These are phyloP conservation scores for Orgyia antiqua DNA, from an alignment of 2,888 invertebrate species.

Conservation along the genomic window DNA sequence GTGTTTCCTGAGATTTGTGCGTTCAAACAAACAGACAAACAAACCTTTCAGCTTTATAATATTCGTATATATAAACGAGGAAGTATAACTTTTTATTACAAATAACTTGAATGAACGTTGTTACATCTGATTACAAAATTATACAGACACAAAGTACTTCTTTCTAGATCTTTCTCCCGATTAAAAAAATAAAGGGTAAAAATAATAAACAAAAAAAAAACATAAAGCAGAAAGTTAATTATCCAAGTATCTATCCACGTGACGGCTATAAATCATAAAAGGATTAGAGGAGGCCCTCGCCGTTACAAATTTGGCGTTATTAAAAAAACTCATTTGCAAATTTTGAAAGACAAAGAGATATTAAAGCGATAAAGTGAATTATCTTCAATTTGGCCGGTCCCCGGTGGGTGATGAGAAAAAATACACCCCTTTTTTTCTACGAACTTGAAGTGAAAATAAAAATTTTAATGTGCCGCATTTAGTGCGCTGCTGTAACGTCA, in stretches of 20 bases:
- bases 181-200: constrained; percentile 32
- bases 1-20: too few relatives aligned
- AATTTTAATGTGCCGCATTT: constrained; percentile 48
- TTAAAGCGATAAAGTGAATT: constrained; percentile 73
- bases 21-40: too few relatives aligned
- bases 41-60: too few relatives aligned
- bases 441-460: constrained; percentile 49
- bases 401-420: constrained; percentile 45
- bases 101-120: too few relatives aligned
- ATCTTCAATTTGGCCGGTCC: constrained; percentile 54
- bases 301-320: constrained; percentile 71
- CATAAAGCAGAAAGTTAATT: constrained; percentile 42
- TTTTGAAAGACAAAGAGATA: constrained; percentile 73
- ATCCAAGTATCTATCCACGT: constrained; percentile 39
- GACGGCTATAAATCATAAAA: constrained; percentile 63
- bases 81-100: too few relatives aligned
- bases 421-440: constrained; percentile 44
- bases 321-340: constrained; percentile 77
- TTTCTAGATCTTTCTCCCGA: constrained; percentile 5
- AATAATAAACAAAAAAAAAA: constrained; percentile 37
- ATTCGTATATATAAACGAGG: too few relatives aligned
- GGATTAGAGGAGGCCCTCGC: constrained; percentile 48
- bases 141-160: too few relatives aligned
- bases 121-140: too few relatives aligned
- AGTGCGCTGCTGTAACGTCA: constrained; percentile 23